A percentile compares a stretch with the other conserved stretches of the same genome.
Evolutionary conservation across 2,113 vertebrate genomes (phyloP).

Genomic region (Desmodus rotundus): DNA sequence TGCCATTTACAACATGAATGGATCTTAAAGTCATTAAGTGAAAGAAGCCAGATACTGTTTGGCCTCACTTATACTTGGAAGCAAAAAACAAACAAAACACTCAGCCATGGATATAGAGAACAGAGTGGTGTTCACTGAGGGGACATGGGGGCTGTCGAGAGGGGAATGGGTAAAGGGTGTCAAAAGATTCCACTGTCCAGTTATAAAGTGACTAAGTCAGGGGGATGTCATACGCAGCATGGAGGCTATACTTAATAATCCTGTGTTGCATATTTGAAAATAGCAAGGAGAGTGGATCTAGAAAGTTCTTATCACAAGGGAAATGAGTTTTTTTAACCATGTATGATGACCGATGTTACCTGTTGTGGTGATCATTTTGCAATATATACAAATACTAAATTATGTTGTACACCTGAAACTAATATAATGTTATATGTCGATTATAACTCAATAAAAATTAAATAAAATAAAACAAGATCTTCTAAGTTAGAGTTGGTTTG

Average conservation of each 20-base stretch:
- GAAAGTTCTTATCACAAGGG: not conserved
- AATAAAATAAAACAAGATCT: not conserved
- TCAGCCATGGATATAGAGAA: too few relatives aligned
- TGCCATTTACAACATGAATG: too few relatives aligned
- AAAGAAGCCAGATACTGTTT: too few relatives aligned
- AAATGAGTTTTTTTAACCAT: not conserved
- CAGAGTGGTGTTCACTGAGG: not conserved
- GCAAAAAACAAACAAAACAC: too few relatives aligned
- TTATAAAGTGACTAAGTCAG: not conserved
- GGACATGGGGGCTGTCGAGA: too few relatives aligned
- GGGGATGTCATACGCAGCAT: not conserved
- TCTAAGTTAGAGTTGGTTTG: not conserved
- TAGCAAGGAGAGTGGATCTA: not conserved
- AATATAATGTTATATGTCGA: not conserved
- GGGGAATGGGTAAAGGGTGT: not conserved
- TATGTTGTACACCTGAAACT: not conserved
- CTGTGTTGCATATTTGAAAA: not conserved
- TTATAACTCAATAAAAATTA: not conserved
- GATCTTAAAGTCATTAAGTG: too few relatives aligned
- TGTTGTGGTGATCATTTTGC: not conserved
- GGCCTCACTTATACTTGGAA: too few relatives aligned
- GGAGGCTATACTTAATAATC: not conserved
- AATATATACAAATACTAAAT: not conserved
- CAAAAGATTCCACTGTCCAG: not conserved
- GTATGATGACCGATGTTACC: not conserved